phyloP scores from a whole-genome alignment of 1,140 invertebrate species.

The Drosophila ercepeae region DNA sequence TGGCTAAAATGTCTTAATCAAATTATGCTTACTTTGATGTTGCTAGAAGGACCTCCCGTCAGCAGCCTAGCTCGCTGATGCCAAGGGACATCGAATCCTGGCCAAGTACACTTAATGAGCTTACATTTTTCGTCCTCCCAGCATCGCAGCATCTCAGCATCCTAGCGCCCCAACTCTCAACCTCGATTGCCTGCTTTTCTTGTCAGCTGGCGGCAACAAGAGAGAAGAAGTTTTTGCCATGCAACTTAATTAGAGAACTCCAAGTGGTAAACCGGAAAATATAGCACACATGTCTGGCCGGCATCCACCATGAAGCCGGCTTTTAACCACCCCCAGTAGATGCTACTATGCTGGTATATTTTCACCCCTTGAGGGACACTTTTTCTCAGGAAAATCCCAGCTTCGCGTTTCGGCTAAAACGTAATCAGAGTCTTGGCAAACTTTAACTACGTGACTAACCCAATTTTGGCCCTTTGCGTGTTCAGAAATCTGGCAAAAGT shows the following conservation, averaged over 20 bases:
- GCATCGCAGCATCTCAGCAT: too few species aligned
- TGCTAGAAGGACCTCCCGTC: conserved; percentile 40
- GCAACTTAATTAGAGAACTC: conserved; percentile 78
- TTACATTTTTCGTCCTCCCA: conserved; percentile 59
- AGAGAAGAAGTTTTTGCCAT: conserved; percentile 61
- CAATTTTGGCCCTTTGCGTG: conserved; percentile 30
- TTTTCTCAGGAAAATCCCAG: conserved; percentile 49
- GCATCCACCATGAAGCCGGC: conserved; percentile 5
- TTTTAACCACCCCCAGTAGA: conserved; percentile 1
- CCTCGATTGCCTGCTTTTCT: conserved; percentile 43
- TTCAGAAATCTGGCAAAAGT: conserved; percentile 14
- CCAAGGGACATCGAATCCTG: conserved; percentile 49
- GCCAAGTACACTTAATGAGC: conserved; percentile 77
- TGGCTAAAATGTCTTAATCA: conserved; percentile 82
- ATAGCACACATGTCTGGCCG: conserved; percentile 60
- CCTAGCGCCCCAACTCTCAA: background rate
- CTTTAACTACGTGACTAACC: conserved; percentile 74
- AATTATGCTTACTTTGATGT: conserved; percentile 83
- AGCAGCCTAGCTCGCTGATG: conserved; percentile 2
- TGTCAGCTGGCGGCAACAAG: conserved; percentile 50
- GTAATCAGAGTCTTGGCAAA: conserved; percentile 65
- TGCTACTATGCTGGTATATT: background rate
- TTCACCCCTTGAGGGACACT: conserved; percentile 27
- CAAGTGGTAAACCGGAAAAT: conserved; percentile 78
- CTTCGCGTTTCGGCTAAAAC: conserved; percentile 59